Base-by-base conservation (phyloP, 2,797 vertebrate genomes). In the Sciurus vulgaris region DNA sequence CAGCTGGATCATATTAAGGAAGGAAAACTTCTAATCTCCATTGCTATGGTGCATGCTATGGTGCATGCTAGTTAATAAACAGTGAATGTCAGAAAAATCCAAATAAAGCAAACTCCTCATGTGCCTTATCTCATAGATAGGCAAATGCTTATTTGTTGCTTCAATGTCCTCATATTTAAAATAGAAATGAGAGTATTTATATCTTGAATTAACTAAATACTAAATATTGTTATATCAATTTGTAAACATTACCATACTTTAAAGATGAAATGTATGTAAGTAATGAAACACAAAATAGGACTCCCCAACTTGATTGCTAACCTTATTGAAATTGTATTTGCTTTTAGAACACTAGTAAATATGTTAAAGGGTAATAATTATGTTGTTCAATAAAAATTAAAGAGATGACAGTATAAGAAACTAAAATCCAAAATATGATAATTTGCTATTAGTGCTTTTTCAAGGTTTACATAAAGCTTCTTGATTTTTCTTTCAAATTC, bases 401-500 rank as follows among this genome's bases (percentile, higher is more conserved):
- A 69, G 3, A 67, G 20, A 91, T 63, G 24, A 51, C 12, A 77
- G 1, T 11, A 1, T 5, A 56, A 47, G 38, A 76, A 67, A 38
- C 0, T 20, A 76, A 84, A 88, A 51, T 4, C 0, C 8, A 77
- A 70, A 73, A 18, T 54, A 20, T 41, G 74, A 51, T 83, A 15
- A 4, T 18, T 94, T 86, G 35, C 18, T 61, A 61, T 89, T 33
- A 70, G 7, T 78, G 33, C 38, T 26, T 86, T 77, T 78, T 54
- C 44, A 91, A 89, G 30, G 3, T 82, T 87, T 86, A 30, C 9
- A 28, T 61, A 88, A 92, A 72, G 13, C 15, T 33, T 73, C 24
- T 86, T 93, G n/a, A 61, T 65, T 77, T 92, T 73, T 91, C 63
- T 41, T 56, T 93, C 86, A 88, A 93, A 90, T 41, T 44, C 28